Evolutionary conservation across 2,888 invertebrate genomes (phyloP).

Genomic region (Himalopsyche tibetana): DNA sequence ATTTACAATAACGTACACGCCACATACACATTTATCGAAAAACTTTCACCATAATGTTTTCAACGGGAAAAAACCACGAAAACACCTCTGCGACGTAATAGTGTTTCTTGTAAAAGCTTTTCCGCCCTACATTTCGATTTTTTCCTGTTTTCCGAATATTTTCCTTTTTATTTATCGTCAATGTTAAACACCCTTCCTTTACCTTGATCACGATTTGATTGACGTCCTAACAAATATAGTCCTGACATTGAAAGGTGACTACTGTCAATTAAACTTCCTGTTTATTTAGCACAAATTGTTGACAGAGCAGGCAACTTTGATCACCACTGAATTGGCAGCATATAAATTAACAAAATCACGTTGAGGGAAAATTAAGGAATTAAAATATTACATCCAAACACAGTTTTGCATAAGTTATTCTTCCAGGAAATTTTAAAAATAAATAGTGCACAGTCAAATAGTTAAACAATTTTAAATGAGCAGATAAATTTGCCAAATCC

Average conservation of each 20-base stretch:
- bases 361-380: too few species aligned
- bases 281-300: too few species aligned
- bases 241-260: neutral
- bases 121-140: slow-evolving; percentile 12
- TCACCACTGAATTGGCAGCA: too few species aligned
- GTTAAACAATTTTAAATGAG: too few species aligned
- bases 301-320: too few species aligned
- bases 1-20: neutral
- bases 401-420: too few species aligned
- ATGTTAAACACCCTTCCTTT: slow-evolving; percentile 20
- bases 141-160: slow-evolving; percentile 3
- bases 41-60: slow-evolving; percentile 5
- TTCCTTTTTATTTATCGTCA: slow-evolving; percentile 26
- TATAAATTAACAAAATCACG: too few species aligned
- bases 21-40: neutral
- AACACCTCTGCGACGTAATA: slow-evolving; percentile 3
- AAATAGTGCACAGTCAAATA: too few species aligned
- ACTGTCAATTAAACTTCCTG: neutral
- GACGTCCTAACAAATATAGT: neutral
- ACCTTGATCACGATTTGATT: slow-evolving; percentile 23
- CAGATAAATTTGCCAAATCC: too few species aligned
- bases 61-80: neutral
- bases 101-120: slow-evolving; percentile 16
- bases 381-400: too few species aligned
- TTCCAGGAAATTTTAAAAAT: too few species aligned